Percentiles rank a stretch among this genome's conserved stretches.
Conservation (phyloP, 37 sponge, comb jelly and placozoan genomes). For the Axinella damicornis region DNA sequence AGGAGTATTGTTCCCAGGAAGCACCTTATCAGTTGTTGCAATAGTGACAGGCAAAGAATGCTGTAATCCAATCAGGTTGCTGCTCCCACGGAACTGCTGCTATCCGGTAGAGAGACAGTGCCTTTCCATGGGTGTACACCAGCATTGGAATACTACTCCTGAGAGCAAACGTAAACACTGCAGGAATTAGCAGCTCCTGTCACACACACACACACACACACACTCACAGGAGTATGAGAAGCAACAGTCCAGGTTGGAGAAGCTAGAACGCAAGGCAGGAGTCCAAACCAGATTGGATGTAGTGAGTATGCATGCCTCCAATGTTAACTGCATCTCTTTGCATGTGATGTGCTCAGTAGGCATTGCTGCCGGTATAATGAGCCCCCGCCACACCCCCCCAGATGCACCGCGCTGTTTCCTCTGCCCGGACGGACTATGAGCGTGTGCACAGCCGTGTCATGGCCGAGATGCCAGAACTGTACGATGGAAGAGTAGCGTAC, state of each 20-base stretch:
- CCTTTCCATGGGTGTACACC: no score
- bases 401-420: conserved; percentile 45
- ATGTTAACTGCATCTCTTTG: no score
- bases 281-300: conserved; percentile 30
- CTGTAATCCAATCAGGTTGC: no score
- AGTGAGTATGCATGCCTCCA: conserved; percentile 8
- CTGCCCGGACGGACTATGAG: conserved; percentile 65
- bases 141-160: no score
- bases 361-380: no score
- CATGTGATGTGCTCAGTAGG: no score
- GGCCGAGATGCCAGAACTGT: conserved; percentile 76
- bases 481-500: conserved; percentile 54
- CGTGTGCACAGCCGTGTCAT: conserved; percentile 47
- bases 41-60: no score
- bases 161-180: background rate
- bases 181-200: background rate
- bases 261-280: conserved; percentile 29
- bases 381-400: background rate
- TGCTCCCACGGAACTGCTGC: no score
- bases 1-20: no score
- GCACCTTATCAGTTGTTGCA: no score
- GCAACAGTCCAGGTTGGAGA: conserved; percentile 61
- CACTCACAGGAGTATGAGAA: conserved; percentile 69
- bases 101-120: no score
- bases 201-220: conserved; percentile 30